These are phyloP conservation scores for Pseudochirops cupreus DNA, from an alignment of 2,797 vertebrate genomes.

Conservation along the genomic window DNA sequence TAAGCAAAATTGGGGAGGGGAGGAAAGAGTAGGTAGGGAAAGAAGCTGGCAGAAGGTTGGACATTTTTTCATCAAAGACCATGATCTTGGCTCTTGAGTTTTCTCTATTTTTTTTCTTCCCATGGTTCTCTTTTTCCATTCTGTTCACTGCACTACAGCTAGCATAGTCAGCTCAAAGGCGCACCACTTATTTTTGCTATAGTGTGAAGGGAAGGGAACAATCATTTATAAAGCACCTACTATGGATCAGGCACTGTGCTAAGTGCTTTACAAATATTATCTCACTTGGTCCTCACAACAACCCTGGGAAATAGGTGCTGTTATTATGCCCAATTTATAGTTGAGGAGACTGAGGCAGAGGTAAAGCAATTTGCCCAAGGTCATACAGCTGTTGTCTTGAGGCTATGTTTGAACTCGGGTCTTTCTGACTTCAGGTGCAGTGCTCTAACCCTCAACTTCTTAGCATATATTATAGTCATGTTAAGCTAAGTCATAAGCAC, in stretches of 20 bases:
- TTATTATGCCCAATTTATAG: no score
- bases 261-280: neutral
- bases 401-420: no score
- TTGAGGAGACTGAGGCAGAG: no score
- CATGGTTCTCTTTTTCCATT: neutral
- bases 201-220: no score
- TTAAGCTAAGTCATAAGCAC: no score
- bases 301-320: no score
- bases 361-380: no score
- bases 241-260: neutral
- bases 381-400: no score
- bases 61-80: neutral
- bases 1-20: neutral
- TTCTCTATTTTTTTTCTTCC: neutral
- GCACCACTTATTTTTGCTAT: neutral
- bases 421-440: no score
- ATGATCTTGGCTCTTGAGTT: neutral
- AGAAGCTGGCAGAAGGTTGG: neutral
- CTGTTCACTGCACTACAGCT: neutral
- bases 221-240: neutral
- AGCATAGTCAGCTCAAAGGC: neutral
- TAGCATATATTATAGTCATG: no score
- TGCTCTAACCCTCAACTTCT: no score
- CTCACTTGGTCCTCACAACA: neutral
- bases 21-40: neutral